A percentile compares a stretch with the other conserved stretches of the same genome.
Evolutionary conservation across 2,888 invertebrate genomes (phyloP).

Genomic region (Orgyia antiqua): DNA sequence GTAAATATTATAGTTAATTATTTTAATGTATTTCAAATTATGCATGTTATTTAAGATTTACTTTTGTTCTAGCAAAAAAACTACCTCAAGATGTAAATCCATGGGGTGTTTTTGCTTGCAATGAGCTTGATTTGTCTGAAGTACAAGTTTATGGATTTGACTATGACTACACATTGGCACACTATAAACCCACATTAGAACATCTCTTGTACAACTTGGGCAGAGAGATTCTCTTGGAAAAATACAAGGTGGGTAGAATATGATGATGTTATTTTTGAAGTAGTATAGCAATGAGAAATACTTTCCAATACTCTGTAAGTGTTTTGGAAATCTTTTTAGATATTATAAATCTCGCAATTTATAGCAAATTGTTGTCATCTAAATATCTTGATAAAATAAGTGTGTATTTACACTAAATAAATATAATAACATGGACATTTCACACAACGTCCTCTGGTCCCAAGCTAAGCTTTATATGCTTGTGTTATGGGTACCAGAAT

Average conservation of each 20-base stretch:
- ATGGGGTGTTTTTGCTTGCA: slow-evolving; percentile 95
- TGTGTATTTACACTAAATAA: too few relatives aligned
- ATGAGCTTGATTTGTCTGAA: slow-evolving; percentile 93
- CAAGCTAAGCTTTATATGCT: too few relatives aligned
- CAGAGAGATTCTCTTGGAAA: slow-evolving; percentile 89
- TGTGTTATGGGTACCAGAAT: too few relatives aligned
- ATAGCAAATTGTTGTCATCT: too few relatives aligned
- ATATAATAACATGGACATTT: too few relatives aligned
- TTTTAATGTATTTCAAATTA: not conserved
- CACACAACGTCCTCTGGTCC: too few relatives aligned
- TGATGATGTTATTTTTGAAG: not conserved
- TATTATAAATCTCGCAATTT: too few relatives aligned
- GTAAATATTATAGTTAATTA: slow-evolving; percentile 37
- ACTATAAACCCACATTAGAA: slow-evolving; percentile 94
- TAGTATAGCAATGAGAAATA: not conserved
- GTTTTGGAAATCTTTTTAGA: too few relatives aligned
- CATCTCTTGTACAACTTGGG: slow-evolving; percentile 94
- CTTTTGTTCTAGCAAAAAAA: slow-evolving; percentile 84
- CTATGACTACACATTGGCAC: slow-evolving; percentile 98
- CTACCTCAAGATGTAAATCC: slow-evolving; percentile 91
- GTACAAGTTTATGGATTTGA: slow-evolving; percentile 98
- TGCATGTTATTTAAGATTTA: not conserved
- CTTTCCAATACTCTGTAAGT: not conserved
- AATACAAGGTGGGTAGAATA: slow-evolving; percentile 86
- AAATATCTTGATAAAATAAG: too few relatives aligned